These are phyloP conservation scores for Pollimyrus isidori DNA, from an alignment of 2,113 vertebrate species.

Conservation along the genomic window DNA sequence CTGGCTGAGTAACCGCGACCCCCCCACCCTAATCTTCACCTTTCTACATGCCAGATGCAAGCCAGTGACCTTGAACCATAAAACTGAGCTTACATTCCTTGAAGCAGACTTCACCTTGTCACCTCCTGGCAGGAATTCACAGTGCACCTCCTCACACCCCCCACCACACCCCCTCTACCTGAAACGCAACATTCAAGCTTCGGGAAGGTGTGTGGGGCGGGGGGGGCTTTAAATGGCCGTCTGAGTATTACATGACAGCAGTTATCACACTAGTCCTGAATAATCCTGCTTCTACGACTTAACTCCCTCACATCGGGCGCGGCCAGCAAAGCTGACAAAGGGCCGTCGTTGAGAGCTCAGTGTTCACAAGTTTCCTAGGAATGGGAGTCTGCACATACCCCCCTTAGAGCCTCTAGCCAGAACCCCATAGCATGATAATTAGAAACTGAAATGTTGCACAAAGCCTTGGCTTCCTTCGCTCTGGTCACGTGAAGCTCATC, in stretches of 20 bases:
- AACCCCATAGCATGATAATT: background rate
- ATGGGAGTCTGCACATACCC: background rate
- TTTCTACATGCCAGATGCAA: background rate
- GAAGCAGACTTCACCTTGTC: background rate
- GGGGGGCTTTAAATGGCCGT: background rate
- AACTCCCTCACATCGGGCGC: background rate
- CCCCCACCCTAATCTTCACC: background rate
- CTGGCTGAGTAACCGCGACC: background rate
- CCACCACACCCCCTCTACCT: background rate
- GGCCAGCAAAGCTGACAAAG: background rate
- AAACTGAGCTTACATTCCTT: background rate
- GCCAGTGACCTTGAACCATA: background rate
- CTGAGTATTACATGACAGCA: background rate
- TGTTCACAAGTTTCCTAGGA: background rate
- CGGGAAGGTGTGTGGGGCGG: background rate
- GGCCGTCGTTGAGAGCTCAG: background rate
- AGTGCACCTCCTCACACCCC: background rate
- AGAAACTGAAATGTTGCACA: background rate
- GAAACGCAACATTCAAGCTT: background rate
- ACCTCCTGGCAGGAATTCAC: background rate
- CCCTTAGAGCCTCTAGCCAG: background rate
- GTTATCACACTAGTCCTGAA: background rate
- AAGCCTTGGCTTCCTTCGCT: background rate
- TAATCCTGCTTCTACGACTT: background rate
- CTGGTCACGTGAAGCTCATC: background rate